Evolutionary conservation across 2,888 invertebrate species (phyloP).

Genomic region (Neoitamus cyanurus): DNA sequence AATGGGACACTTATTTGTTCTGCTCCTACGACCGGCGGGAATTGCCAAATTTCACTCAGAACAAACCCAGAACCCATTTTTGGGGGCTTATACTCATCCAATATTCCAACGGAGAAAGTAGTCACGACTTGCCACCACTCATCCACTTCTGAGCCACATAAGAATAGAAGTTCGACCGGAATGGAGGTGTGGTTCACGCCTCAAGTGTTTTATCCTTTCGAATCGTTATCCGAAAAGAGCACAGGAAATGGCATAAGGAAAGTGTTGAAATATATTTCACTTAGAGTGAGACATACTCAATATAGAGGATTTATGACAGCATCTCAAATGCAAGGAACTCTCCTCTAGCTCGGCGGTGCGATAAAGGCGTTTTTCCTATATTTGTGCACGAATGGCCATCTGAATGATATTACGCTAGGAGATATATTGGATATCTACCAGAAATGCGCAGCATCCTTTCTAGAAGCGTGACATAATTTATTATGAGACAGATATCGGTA

Average conservation of each 20-base stretch:
- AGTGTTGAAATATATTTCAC: slow-evolving; percentile 34
- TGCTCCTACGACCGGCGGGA: neutral
- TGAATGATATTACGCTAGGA: slow-evolving; percentile 2
- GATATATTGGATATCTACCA: neutral
- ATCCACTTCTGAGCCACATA: neutral
- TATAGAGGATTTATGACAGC: slow-evolving; percentile 21
- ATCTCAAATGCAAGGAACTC: slow-evolving; percentile 10
- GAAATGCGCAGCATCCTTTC: neutral
- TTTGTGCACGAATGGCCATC: slow-evolving; percentile 20
- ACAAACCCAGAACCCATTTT: neutral
- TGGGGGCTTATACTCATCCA: neutral
- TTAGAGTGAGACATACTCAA: slow-evolving; percentile 27
- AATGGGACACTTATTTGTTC: neutral
- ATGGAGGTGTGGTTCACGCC: neutral
- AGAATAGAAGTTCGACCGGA: neutral
- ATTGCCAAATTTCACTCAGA: neutral
- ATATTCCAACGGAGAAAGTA: neutral
- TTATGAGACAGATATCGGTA: neutral
- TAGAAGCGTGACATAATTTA: neutral
- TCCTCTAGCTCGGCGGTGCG: neutral
- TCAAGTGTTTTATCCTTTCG: slow-evolving; percentile 12
- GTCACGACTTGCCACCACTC: neutral
- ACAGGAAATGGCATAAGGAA: neutral
- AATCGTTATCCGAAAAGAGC: neutral
- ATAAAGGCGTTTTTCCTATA: neutral